Conservation (phyloP, 2,888 invertebrate genomes). For the Ligdia adustata region DNA sequence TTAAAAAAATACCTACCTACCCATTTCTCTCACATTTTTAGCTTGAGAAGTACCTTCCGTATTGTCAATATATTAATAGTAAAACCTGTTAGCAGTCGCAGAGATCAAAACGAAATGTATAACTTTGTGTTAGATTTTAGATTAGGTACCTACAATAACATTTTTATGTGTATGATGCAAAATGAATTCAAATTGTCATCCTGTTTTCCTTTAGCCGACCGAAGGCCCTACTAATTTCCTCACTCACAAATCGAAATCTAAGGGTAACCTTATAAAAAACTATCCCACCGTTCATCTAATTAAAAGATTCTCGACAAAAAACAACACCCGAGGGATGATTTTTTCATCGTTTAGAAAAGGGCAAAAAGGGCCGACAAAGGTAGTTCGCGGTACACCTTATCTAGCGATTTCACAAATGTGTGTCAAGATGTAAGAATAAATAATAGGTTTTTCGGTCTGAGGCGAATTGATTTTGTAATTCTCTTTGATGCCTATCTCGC, state of each 20-base stretch:
- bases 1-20: too few relatives aligned
- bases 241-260: conserved; percentile 17
- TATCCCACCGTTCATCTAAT: conserved; percentile 63
- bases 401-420: conserved; percentile 63
- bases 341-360: conserved; percentile 55
- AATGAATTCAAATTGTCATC: too few relatives aligned
- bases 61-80: too few relatives aligned
- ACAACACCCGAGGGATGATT: conserved; percentile 61
- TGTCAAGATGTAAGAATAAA: conserved; percentile 34
- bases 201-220: conserved; percentile 5
- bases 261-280: conserved; percentile 37
- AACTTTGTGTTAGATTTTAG: too few relatives aligned
- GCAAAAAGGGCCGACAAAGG: conserved; percentile 77
- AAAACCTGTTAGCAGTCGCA: too few relatives aligned
- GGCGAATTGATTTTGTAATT: conserved; percentile 57
- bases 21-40: too few relatives aligned
- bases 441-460: conserved; percentile 39
- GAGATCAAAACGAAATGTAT: too few relatives aligned
- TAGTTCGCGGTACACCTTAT: conserved; percentile 52
- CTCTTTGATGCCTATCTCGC: conserved; percentile 28
- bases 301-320: conserved; percentile 77
- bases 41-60: too few relatives aligned
- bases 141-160: too few relatives aligned
- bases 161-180: too few relatives aligned
- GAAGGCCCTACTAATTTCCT: conserved; percentile 8